Conservation (phyloP, 2,113 vertebrate species). For the Pleuronectes platessa region DNA sequence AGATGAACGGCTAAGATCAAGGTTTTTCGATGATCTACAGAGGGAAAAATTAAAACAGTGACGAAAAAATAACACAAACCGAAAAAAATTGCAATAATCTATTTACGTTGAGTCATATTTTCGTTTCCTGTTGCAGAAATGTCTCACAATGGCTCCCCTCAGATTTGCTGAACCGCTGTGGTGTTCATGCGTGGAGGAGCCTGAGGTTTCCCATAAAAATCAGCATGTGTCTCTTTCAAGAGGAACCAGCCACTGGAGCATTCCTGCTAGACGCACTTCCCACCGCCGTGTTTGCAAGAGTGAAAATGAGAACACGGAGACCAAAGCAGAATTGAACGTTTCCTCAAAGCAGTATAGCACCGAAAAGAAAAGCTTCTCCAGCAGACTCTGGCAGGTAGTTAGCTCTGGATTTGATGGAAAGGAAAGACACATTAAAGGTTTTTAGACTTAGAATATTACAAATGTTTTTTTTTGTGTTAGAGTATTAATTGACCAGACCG, state of each 20-base stretch:
- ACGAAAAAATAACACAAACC: not conserved
- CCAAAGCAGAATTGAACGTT: conserved; percentile 5
- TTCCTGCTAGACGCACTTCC: not conserved
- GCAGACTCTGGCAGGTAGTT: not conserved
- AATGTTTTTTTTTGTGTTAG: no score
- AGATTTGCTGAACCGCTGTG: no score
- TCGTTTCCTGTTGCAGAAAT: not conserved
- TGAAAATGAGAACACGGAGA: conserved; percentile 26
- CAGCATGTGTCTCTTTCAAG: conserved; percentile 1
- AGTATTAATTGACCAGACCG: no score
- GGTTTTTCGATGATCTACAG: not conserved
- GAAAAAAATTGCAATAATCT: not conserved
- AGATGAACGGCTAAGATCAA: not conserved
- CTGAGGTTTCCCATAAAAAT: no score
- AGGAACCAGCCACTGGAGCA: conserved; percentile 39
- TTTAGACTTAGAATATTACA: not conserved
- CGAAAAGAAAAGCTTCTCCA: not conserved
- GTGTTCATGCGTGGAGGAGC: no score
- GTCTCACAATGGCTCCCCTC: not conserved
- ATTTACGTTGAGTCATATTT: not conserved
- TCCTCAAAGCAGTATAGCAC: conserved; percentile 12
- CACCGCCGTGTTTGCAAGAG: not conserved
- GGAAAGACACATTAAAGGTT: not conserved
- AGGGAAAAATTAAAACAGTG: not conserved
- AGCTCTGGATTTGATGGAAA: not conserved